Evolutionary conservation across 2,888 invertebrate genomes (phyloP).

Genomic region (Orchestes rusci): DNA sequence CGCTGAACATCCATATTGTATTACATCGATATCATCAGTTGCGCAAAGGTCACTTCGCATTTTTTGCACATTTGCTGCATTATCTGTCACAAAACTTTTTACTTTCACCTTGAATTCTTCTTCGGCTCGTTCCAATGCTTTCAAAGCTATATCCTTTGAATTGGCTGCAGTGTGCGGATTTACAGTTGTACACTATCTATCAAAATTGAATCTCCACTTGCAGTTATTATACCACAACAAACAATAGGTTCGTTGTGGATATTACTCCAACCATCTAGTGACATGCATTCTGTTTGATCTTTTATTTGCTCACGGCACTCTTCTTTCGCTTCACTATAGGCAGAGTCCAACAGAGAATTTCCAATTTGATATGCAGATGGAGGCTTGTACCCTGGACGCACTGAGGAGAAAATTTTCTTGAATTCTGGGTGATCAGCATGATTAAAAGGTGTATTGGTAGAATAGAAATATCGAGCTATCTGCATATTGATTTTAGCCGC

Average conservation of each 20-base stretch:
- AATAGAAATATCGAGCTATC: slow-evolving; percentile 6
- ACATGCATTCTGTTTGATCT: slow-evolving; percentile 5
- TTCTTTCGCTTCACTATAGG: slow-evolving; percentile 1
- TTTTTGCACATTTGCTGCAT: slow-evolving; percentile 17
- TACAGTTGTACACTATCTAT: background rate
- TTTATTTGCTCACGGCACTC: slow-evolving; percentile 1
- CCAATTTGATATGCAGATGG: slow-evolving; percentile 6
- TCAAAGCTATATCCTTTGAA: slow-evolving; percentile 8
- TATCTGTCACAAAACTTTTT: slow-evolving; percentile 17
- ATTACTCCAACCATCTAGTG: slow-evolving; percentile 10
- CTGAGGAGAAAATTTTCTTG: slow-evolving; percentile 3
- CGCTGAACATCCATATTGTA: slow-evolving; percentile 8
- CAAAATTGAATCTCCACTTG: slow-evolving; percentile 4
- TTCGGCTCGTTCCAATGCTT: slow-evolving; percentile 3
- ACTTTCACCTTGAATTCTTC: slow-evolving; percentile 14
- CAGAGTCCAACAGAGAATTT: slow-evolving; percentile 1
- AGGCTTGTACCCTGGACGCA: slow-evolving; percentile 1
- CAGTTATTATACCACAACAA: slow-evolving; percentile 5
- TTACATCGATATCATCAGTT: background rate
- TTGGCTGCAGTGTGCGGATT: slow-evolving; percentile 1
- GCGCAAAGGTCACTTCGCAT: slow-evolving; percentile 5
- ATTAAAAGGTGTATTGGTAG: slow-evolving; percentile 5
- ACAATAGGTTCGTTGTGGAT: slow-evolving; percentile 3
- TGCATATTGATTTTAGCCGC: slow-evolving; percentile 3
- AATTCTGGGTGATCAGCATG: slow-evolving; percentile 6